These are phyloP conservation scores for Vanacampus margaritifer DNA, from an alignment of 2,113 vertebrate species.

Conservation along the genomic window DNA sequence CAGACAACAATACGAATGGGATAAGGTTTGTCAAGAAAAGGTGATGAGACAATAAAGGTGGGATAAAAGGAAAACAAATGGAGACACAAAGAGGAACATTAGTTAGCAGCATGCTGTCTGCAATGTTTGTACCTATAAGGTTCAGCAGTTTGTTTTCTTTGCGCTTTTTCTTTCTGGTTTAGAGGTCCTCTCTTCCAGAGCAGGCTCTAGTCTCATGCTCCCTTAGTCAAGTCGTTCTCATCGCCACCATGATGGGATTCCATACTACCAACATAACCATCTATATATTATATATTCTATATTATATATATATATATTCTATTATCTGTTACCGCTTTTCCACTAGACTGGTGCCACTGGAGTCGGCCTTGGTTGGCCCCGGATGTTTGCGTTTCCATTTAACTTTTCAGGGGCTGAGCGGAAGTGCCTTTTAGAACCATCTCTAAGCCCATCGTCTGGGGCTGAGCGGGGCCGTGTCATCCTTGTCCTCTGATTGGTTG, in stretches of 20 bases:
- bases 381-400: no score
- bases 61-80: constrained; percentile 66
- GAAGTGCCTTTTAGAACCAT: no score
- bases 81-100: constrained; percentile 68
- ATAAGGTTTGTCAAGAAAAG: neutral
- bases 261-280: constrained; percentile 97
- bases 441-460: no score
- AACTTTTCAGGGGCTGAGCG: no score
- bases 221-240: constrained; percentile 95
- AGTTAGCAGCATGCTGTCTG: constrained; percentile 52
- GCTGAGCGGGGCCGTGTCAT: no score
- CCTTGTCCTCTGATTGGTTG: no score
- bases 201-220: constrained; percentile 98
- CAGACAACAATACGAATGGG: constrained; percentile 51
- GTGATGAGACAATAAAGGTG: constrained; percentile 22
- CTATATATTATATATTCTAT: constrained; percentile 99
- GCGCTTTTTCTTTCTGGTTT: constrained; percentile 91
- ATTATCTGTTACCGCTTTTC: constrained; percentile 77
- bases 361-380: no score
- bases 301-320: no score
- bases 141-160: constrained; percentile 88
- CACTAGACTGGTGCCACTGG: no score
- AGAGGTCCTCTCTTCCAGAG: constrained; percentile 87
- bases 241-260: constrained; percentile 98
- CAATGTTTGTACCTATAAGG: constrained; percentile 88